Evolutionary conservation across 1,140 invertebrate species (phyloP), one percentile per base, ranked within the genome.

Genomic region (Leucophenga varia): DNA sequence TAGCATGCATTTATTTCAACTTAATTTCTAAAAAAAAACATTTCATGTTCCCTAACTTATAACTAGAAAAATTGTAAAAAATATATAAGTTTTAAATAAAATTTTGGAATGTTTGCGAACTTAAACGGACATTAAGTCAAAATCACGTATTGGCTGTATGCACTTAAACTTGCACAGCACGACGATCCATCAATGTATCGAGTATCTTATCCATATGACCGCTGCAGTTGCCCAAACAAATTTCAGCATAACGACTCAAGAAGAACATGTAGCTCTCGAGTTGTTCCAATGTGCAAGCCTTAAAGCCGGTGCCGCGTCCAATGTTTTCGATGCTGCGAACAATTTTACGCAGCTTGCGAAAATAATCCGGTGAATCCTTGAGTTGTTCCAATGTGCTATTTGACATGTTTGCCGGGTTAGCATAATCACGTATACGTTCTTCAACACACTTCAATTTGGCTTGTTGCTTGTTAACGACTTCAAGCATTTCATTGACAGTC

Each of bases 241-340:
- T 52, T 39, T 72, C 61, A 14, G 68, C 69, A 43, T 72, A 69
- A 12, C 63, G 59, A 18, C 54, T 55, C 2, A 72, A 50, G 44
- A 69, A 71, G 32, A 57, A 61, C 64, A 73, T 68, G 8, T 64
- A 73, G 21, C 56, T 55, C 47, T 73, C 69, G 18, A 73, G 49
- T 34, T 73, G 54, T 22, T 64, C 49, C 49, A 58, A 50, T n/a
- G 57, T 41, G 19, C 65, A 68, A 30, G 44, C 22, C 1, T 55
- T 57, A 31, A 72, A 73, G 9, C 65, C 68, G 10, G 48, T 52
- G 9, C 44, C 52, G 7, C 42, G 52, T n/a, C 59, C 63, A 32
- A 72, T 57, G 22, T 54, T 56, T 8, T 61, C 58, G 36, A 73
- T 73, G n/a, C 53, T 43, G 5, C 28, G 30, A n/a, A 64, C 54